Evolutionary conservation across 2,113 vertebrate genomes (phyloP).

Genomic region (Reinhardtius hippoglossoides): DNA sequence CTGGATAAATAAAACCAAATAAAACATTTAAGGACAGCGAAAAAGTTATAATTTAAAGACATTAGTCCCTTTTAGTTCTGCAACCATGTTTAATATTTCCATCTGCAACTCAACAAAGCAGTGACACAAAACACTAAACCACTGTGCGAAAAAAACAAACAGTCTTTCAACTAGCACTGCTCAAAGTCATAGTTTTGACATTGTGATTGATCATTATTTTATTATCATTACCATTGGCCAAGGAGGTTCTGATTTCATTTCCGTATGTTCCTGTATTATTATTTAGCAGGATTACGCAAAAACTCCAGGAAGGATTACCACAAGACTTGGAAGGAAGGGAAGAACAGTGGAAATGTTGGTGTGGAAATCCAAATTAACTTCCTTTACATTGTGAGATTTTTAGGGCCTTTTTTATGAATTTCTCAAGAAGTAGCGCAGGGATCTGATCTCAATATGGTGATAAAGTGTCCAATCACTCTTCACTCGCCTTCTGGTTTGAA

Average conservation of each 20-base stretch:
- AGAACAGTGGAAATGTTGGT: too few relatives aligned
- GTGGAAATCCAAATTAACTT: too few relatives aligned
- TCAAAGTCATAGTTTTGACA: neutral
- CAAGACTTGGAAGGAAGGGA: too few relatives aligned
- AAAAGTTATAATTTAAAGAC: neutral
- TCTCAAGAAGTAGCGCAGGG: too few relatives aligned
- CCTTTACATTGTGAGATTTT: too few relatives aligned
- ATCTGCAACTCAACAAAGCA: neutral
- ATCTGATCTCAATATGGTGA: too few relatives aligned
- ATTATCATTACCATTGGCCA: too few relatives aligned
- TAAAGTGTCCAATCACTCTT: too few relatives aligned
- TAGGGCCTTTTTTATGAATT: too few relatives aligned
- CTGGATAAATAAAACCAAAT: neutral
- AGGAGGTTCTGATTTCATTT: too few relatives aligned
- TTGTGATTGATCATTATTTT: neutral
- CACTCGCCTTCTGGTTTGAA: too few relatives aligned
- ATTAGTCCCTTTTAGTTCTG: neutral
- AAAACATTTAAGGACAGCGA: neutral
- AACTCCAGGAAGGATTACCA: too few relatives aligned
- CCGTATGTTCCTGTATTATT: neutral
- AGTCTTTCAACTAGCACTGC: neutral
- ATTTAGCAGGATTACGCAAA: neutral
- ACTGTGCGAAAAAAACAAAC: constrained; percentile 12
- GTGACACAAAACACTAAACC: neutral
- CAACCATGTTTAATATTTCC: neutral